These are phyloP conservation scores for Alligator sinensis DNA, from an alignment of 2,113 vertebrate species.

Conservation along the genomic window DNA sequence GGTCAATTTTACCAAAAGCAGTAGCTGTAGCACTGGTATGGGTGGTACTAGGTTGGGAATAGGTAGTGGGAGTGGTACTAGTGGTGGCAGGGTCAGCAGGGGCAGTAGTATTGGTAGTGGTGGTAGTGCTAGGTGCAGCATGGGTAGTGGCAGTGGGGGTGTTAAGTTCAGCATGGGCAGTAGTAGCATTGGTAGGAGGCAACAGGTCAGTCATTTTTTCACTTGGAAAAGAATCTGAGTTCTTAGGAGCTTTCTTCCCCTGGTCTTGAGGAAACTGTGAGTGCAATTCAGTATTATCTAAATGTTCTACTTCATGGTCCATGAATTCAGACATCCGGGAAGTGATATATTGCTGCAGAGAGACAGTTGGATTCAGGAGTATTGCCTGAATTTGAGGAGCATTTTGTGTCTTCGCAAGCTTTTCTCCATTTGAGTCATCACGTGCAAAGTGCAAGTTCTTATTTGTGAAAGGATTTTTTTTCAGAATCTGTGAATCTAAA, in stretches of 20 bases:
- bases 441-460: not conserved
- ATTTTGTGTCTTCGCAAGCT: not conserved
- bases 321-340: constrained; percentile 8
- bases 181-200: fast-evolving
- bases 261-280: not conserved
- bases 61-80: not conserved
- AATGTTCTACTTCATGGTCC: not conserved
- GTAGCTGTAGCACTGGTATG: not conserved
- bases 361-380: fast-evolving
- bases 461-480: not conserved
- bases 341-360: not conserved
- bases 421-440: not conserved
- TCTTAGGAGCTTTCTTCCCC: not conserved
- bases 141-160: fast-evolving
- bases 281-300: not conserved
- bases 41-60: not conserved
- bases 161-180: fast-evolving
- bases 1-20: not conserved
- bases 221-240: not conserved
- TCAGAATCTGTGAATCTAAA: constrained; percentile 39
- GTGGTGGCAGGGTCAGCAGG: not conserved
- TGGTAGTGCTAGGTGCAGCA: not conserved
- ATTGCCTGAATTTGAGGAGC: not conserved
- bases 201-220: not conserved
- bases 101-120: fast-evolving